Base-by-base conservation (phyloP, 2,888 invertebrate species). In the Deroplatys truncata region DNA sequence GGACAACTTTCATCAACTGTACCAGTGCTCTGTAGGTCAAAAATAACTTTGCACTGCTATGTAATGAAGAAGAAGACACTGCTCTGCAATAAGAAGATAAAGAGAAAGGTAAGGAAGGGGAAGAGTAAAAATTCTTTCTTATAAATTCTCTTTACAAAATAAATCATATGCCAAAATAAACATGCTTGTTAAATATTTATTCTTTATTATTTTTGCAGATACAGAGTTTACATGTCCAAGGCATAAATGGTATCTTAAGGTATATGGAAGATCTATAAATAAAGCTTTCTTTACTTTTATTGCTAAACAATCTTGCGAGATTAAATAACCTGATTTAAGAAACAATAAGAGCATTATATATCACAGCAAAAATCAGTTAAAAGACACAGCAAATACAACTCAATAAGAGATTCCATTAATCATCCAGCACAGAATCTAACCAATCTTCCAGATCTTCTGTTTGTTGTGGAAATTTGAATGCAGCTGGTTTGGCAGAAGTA, bases 381-480 rank as follows among this genome's bases (percentile, higher is more conserved):
- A 25, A 20, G 25, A 72, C 56, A 72, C 16, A 20, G 20, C 20
- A 72, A 72, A 72, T 20, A 25, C 56, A 72, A 20, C 20, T 20
- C 49, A 49, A 20, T 16, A 72, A 20, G 2, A 72, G 56, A 72
- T 25, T 20, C 25, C 3, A 25, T 89, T 85, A 91, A 49, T 91
- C 90, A 31, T 89, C 90, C 31, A 90, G 82, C 88, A 89, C 88
- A 25, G 90, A 90, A 72, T 91, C 91, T 29, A 90, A 87, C 91
- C 89, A 91, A 43, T 90, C 90, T 72, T 89, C 89, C 25, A 90
- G 84, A 28, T 89, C 84, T 82, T 89, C 85, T 31, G 85, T 84
- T 28, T 86, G 28, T 29, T 84, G 28, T 31, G 28, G 28, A 31
- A 87, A n/a, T 25, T 83, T 31, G 8, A 83, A 28, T 28, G 28